Conservation (phyloP, 2,113 vertebrate genomes). For the Chunga burmeisteri region DNA sequence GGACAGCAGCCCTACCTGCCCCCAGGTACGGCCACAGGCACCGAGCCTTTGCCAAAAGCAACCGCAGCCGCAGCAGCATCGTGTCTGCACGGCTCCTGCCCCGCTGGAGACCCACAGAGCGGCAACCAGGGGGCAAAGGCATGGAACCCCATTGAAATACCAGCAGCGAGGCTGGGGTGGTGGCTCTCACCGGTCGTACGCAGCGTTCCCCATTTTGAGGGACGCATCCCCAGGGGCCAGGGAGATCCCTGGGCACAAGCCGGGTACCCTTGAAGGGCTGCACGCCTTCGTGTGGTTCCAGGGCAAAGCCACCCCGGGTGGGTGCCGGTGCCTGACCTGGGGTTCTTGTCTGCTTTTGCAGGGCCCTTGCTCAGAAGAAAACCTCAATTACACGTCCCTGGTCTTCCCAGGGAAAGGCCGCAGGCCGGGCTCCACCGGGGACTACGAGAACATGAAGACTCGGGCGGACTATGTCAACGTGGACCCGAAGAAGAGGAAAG, state of each 20-base stretch:
- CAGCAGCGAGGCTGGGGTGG: no score
- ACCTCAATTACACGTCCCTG: conserved; percentile 49
- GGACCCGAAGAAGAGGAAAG: conserved; percentile 2
- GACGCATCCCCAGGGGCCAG: no score
- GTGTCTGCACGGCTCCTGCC: accelerated
- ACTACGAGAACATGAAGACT: conserved; percentile 52
- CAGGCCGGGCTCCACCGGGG: neutral
- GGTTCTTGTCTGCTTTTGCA: neutral
- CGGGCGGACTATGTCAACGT: conserved; percentile 62
- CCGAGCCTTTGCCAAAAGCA: neutral
- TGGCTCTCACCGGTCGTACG: accelerated
- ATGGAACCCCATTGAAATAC: accelerated
- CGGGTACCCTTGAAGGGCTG: accelerated
- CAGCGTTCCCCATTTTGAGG: accelerated
- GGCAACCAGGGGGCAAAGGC: accelerated
- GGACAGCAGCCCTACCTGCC: neutral
- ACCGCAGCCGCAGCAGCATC: accelerated
- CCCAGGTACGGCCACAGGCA: neutral
- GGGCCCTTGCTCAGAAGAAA: neutral
- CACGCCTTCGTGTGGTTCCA: accelerated
- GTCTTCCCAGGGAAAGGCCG: conserved; percentile 1
- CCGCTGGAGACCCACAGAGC: accelerated
- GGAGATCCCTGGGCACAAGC: neutral
- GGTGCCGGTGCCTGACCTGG: neutral
- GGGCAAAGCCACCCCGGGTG: neutral